Base-by-base conservation (phyloP, 1,140 invertebrate species). In the Procambarus virginalis region DNA sequence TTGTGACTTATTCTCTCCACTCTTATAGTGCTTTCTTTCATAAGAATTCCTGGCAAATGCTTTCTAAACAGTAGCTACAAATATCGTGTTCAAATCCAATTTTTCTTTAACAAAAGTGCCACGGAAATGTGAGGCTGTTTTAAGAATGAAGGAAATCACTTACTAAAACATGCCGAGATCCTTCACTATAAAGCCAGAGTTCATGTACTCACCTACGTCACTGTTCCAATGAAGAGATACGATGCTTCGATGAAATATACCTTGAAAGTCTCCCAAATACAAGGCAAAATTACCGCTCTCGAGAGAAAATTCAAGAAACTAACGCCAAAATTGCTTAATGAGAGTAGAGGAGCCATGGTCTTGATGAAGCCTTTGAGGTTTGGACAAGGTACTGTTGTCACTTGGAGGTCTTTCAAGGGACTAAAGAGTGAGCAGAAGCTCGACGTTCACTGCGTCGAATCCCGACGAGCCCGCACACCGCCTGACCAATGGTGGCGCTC, bases 361-460 rank as follows among this genome's bases (percentile, higher is more conserved):
- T 75, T 20, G 46, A 75, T 45, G 70, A 51, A 6, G 51, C 34
- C 34, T 79, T 73, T 17, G 64, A 45, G 75, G 68, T 75, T 55
- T 88, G 60, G 45, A 68, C 55, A 51, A 55, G 78, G 86, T 88
- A 88, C 85, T 87, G 86, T 82, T 82, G 64, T 75, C 86, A 88
- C 86, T 88, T 68, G 86, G 48, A 70, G 86, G 60, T 68, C 78
- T 70, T 55, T 82, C 12, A 70, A n/a, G 78, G 86, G 78, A 88
- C 86, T 88, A 88, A 88, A 9, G 77, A 81, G 82, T 60, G 48
- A 79, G 45, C 77, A 51, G 10, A 58, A 58, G 78, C 77, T 79
- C 77, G 49, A 60, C 60, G 14, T 68, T 79, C 77, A 79, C 77
- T 58, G 78, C 79, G 86, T 70, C 60, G 78, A 81, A 79, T 49